These are phyloP conservation scores for Tiliacea aurago DNA, from an alignment of 2,888 invertebrate genomes.

Conservation along the genomic window DNA sequence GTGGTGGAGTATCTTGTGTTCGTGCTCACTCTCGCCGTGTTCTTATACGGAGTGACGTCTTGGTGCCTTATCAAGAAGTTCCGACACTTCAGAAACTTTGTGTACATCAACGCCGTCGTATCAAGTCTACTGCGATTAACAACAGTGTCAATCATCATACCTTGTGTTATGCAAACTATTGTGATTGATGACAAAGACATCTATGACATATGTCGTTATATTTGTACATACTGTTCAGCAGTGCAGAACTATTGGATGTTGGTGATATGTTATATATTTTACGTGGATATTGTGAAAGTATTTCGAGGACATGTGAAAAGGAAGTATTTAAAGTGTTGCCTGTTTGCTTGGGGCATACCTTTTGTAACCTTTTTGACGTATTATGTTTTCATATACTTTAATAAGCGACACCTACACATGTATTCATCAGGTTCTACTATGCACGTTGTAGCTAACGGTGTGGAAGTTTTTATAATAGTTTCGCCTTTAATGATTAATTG, in stretches of 20 bases:
- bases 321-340: constrained; percentile 44
- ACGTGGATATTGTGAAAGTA: constrained; percentile 55
- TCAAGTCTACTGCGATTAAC: constrained; percentile 40
- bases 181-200: constrained; percentile 43
- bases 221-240: constrained; percentile 47
- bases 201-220: constrained; percentile 46
- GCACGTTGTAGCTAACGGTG: constrained; percentile 25
- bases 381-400: constrained; percentile 39
- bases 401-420: constrained; percentile 1
- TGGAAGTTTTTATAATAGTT: constrained; percentile 47
- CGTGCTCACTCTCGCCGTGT: constrained; percentile 39
- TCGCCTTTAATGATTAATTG: constrained; percentile 49
- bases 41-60: constrained; percentile 39
- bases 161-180: constrained; percentile 41
- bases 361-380: constrained; percentile 38
- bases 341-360: constrained; percentile 54
- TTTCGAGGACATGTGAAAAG: constrained; percentile 44
- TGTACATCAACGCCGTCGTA: constrained; percentile 37
- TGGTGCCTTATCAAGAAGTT: constrained; percentile 49
- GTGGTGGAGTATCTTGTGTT: constrained; percentile 45
- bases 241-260: constrained; percentile 56
- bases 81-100: constrained; percentile 48
- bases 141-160: constrained; percentile 46
- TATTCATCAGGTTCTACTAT: background rate
- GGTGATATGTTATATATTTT: constrained; percentile 55